Evolutionary conservation across 92 coral and sea anemone species (phyloP).

Genomic region (Paramuricea clavata): DNA sequence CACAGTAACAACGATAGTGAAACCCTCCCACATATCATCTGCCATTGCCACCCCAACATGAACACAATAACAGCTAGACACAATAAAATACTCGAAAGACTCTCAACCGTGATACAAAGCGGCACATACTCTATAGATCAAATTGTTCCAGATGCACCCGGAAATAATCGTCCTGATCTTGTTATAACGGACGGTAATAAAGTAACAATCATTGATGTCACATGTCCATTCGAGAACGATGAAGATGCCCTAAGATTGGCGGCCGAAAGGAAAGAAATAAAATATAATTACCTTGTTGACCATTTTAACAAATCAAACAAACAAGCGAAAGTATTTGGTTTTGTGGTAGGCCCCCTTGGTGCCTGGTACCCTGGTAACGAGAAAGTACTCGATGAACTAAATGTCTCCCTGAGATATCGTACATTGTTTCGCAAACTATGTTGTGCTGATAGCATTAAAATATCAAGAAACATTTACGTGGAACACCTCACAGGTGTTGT

Average conservation of each 20-base stretch:
- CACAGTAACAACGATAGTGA: neutral
- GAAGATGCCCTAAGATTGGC: neutral
- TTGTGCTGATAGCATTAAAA: constrained; percentile 6
- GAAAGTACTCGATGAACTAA: neutral
- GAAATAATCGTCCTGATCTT: neutral
- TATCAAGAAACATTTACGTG: constrained; percentile 3
- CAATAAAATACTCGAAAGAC: neutral
- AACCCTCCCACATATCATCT: constrained; percentile 20
- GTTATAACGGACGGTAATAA: neutral
- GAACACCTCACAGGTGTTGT: neutral
- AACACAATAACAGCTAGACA: neutral
- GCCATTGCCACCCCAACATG: constrained; percentile 31
- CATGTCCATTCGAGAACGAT: neutral
- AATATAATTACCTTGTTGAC: neutral
- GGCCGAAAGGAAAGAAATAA: neutral
- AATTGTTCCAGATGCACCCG: neutral
- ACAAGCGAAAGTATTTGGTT: neutral
- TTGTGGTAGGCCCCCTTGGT: constrained; percentile 20
- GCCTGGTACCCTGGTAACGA: constrained; percentile 9
- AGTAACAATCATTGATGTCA: neutral
- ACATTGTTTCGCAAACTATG: neutral
- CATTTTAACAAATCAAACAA: neutral
- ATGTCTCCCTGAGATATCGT: neutral
- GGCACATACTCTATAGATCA: neutral
- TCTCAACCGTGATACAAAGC: neutral